Base-by-base conservation (phyloP, 2,113 vertebrate species). In the Apteryx owenii region DNA sequence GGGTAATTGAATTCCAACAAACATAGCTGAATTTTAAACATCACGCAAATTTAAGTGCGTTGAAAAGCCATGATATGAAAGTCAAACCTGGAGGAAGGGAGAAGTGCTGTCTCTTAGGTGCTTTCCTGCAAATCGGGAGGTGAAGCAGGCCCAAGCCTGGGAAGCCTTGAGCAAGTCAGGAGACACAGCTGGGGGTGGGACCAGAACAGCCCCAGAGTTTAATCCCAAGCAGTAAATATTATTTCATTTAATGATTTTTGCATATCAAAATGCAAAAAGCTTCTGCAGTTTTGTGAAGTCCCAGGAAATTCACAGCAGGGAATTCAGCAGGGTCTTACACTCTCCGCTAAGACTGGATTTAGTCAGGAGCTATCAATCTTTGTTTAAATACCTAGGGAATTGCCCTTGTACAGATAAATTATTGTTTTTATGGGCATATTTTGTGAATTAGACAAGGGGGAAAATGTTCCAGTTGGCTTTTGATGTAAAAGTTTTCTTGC, bases 1-100 rank as follows among this genome's bases (percentile, higher is more conserved):
- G 96, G 97, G 97, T 97, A 97, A 98, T 98, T 98, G 98, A 98
- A 98, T 98, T 97, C 93, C 36, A 11, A 95, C 88, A 79, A 96
- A 91, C 15, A 85, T 53, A 88, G 91, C 91, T 95, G 96, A 93
- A 95, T 98, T 97, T 97, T 97, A 97, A 97, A 89, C 90, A 95
- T 80, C 60, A 23, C 22, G 1, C 50, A 81, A 84, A 85, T 71
- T 81, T 82, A 83, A 78, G 44, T 28, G 36, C 86, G 11, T 10
- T 38, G 79, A 87, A 87, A 83, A 82, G 78, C 93, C 89, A 70
- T 18, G 62, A 75, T 73, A 44, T 46, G 88, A 84, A 94, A 95
- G 84, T 80, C 87, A 92, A 92, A 79, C 50, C 78, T 68, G 77
- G 71, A 93, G 88, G 69, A 61, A 25, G 51, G 48, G 36, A 91